Base-by-base conservation (phyloP, 1,140 invertebrate species). In the Ceratina japonica region DNA sequence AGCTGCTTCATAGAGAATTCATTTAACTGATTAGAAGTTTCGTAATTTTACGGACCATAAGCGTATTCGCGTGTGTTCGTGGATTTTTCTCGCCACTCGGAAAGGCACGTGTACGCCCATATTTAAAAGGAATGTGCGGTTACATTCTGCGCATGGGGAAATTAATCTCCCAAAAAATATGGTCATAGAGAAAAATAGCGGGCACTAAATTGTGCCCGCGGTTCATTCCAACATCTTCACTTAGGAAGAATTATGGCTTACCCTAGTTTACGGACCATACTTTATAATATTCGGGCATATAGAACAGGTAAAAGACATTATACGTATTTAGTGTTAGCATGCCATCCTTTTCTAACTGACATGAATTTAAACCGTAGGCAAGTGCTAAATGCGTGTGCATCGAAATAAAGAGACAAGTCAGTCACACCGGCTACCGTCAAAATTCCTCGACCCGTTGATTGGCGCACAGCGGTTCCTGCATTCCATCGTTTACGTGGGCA, bases 371-470 rank as follows among this genome's bases (percentile, higher is more conserved):
- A 20, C 27, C 22, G 22, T 20, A 37, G 7, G 15, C 24, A 8
- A 2, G 3, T 16, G 18, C 3, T 4, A 18, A 22, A 51, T 44
- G 27, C 20, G 64, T 51, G 64, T 49, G n/a, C 37, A 49, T 20
- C 13, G 37, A 51, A 66, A 51, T 66, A 15, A 24, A 24, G 44
- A 24, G 37, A 49, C 16, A 66, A 66, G 22, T n/a, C 64, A 22
- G 44, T 18, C 58, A n/a, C n/a, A 7, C 31, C 27, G n/a, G 15
- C 13, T 20, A 58, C 27, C 31, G 27, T 56, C 12, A 37, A 71
- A 73, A 73, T 73, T 62, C 62, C 59, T 73, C 69, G n/a, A 62
- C 22, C 54, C 18, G 37, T 62, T 27, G 58, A 73, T 52, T 62
- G 54, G 54, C 27, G 4, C 62, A 44, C 22, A 12, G 49, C 37